A percentile compares a stretch with the other conserved stretches of the same genome.
phyloP scores from a whole-genome alignment of 2,888 invertebrate genomes.

The Cristatella mucedo region DNA sequence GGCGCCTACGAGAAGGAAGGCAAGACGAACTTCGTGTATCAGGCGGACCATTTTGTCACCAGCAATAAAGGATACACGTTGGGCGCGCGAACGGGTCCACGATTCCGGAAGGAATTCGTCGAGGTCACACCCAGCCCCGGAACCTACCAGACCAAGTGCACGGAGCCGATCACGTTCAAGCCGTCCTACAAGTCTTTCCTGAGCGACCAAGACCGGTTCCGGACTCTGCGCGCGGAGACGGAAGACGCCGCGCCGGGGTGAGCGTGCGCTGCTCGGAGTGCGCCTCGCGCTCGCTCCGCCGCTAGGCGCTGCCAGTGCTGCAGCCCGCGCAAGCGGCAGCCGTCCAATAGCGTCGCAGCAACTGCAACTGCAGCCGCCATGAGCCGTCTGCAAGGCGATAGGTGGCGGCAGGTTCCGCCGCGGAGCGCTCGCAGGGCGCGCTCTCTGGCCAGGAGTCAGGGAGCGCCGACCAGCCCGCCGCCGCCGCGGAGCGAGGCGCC shows the following conservation, averaged over 20 bases:
- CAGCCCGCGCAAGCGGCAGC: too few relatives aligned
- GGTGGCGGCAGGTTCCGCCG: too few relatives aligned
- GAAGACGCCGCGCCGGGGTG: constrained; percentile 33
- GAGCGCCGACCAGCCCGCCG: too few relatives aligned
- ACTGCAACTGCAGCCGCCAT: too few relatives aligned
- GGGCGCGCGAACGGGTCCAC: constrained; percentile 33
- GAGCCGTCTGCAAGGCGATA: too few relatives aligned
- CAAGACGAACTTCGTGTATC: constrained; percentile 31
- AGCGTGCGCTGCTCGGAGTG: constrained; percentile 10
- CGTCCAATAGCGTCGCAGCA: too few relatives aligned
- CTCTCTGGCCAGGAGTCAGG: too few relatives aligned
- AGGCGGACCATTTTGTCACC: constrained; percentile 24
- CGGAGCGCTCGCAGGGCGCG: too few relatives aligned
- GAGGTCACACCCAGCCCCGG: constrained; percentile 13
- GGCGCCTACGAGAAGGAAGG: constrained; percentile 37
- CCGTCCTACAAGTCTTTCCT: constrained; percentile 30
- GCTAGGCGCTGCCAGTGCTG: too few relatives aligned
- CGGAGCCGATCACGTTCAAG: constrained; percentile 21
- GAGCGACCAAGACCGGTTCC: constrained; percentile 27
- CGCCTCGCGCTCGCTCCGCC: too few relatives aligned
- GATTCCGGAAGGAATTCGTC: constrained; percentile 7
- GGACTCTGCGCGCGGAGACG: constrained; percentile 22
- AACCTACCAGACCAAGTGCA: constrained; percentile 16
- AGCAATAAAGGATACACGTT: constrained; percentile 34
- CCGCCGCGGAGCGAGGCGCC: too few relatives aligned